Evolutionary conservation across 2,113 vertebrate species (phyloP).

Genomic region (Xenopus tropicalis): DNA sequence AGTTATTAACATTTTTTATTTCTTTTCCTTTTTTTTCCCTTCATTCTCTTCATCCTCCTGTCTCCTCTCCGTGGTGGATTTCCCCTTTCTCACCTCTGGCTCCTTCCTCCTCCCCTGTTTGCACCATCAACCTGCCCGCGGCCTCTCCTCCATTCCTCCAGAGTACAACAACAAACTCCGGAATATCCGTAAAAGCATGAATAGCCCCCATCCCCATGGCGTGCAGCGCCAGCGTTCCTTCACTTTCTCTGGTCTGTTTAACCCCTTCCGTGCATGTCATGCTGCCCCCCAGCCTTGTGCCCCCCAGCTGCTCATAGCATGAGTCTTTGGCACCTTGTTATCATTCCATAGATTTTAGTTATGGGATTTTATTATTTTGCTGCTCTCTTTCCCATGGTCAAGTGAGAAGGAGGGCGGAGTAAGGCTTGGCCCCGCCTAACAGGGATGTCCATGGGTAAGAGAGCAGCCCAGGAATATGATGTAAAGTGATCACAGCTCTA

Average conservation of each 20-base stretch:
- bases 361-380: too few species aligned
- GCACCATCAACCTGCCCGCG: slow-evolving; percentile 47
- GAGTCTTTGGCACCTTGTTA: background rate
- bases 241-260: slow-evolving; percentile 84
- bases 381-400: too few species aligned
- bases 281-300: background rate
- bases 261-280: slow-evolving; percentile 29
- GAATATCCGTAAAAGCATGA: slow-evolving; percentile 66
- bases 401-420: too few species aligned
- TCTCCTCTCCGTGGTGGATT: slow-evolving; percentile 41
- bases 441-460: too few species aligned
- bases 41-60: slow-evolving; percentile 43
- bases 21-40: slow-evolving; percentile 54
- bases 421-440: too few species aligned
- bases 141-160: slow-evolving; percentile 63
- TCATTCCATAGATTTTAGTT: too few species aligned
- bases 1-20: slow-evolving; percentile 46
- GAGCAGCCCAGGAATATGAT: too few species aligned
- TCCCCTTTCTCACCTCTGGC: slow-evolving; percentile 58
- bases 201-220: slow-evolving; percentile 56
- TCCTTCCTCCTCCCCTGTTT: slow-evolving; percentile 49
- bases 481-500: too few species aligned
- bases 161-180: slow-evolving; percentile 88
- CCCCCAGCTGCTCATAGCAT: background rate
- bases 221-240: slow-evolving; percentile 74